A percentile compares a stretch with the other conserved stretches of the same genome.
Conservation (phyloP, 2,113 vertebrate species). For the Amphiprion percula region DNA sequence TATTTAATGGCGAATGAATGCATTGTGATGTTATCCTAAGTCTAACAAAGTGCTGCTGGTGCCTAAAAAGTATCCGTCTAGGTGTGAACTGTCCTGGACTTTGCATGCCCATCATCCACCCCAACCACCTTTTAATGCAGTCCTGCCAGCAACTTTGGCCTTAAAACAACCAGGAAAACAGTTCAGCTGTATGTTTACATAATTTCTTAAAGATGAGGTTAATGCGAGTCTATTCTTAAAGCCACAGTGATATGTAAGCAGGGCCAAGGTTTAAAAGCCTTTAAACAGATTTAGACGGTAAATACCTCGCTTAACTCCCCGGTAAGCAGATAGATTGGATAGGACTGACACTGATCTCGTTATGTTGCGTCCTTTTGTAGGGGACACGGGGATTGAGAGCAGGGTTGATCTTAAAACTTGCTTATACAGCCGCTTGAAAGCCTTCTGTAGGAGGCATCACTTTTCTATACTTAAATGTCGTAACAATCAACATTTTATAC, state of each 20-base stretch:
- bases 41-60: too few relatives aligned
- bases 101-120: background rate
- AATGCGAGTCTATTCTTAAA: conserved; percentile 9
- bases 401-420: conserved; percentile 54
- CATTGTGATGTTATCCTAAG: background rate
- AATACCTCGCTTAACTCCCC: conserved; percentile 65
- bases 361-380: conserved; percentile 61
- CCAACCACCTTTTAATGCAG: background rate
- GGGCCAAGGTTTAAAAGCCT: conserved; percentile 53
- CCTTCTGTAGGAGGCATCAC: background rate
- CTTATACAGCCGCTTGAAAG: conserved; percentile 44
- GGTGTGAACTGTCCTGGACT: background rate
- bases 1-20: background rate
- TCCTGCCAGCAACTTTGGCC: background rate
- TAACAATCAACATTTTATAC: background rate
- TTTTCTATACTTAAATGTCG: conserved; percentile 2
- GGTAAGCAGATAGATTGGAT: conserved; percentile 69
- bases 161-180: background rate
- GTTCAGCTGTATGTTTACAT: background rate
- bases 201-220: background rate
- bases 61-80: too few relatives aligned
- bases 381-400: conserved; percentile 44
- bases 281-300: conserved; percentile 69
- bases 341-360: conserved; percentile 62
- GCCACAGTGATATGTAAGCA: conserved; percentile 19